Evolutionary conservation across 2,888 invertebrate species (phyloP).

Genomic region (Prenolepis imparis): DNA sequence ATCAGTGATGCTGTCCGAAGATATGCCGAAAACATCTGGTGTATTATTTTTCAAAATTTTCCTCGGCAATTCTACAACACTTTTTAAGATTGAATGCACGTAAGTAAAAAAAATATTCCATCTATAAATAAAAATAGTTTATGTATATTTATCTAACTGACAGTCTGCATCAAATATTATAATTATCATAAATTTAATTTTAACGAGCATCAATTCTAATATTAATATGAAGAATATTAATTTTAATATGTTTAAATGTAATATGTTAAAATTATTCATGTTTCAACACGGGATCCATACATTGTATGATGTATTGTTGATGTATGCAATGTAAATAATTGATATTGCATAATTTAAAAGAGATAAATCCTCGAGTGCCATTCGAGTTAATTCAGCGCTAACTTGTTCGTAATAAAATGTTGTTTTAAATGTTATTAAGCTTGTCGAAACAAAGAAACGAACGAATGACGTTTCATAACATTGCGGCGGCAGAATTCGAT

Average conservation of each 20-base stretch:
- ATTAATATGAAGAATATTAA: background rate
- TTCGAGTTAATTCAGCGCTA: background rate
- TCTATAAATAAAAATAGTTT: background rate
- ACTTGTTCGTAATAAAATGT: conserved; percentile 11
- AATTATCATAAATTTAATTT: background rate
- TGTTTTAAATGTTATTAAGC: conserved; percentile 63
- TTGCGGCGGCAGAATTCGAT: conserved; percentile 78
- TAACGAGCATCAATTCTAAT: background rate
- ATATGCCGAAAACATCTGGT: conserved; percentile 86
- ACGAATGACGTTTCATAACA: conserved; percentile 77
- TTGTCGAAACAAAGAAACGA: conserved; percentile 74
- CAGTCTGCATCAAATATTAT: background rate
- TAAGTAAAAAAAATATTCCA: conserved; percentile 79
- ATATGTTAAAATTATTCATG: no score
- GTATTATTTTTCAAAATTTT: conserved; percentile 85
- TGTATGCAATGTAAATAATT: background rate
- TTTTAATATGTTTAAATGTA: background rate
- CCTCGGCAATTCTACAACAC: conserved; percentile 84
- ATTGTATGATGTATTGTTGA: background rate
- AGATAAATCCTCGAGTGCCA: background rate
- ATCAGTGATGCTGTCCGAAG: conserved; percentile 86
- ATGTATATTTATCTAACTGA: background rate
- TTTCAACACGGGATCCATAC: no score
- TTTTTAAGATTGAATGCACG: conserved; percentile 87
- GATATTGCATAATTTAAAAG: background rate